Base-by-base conservation (phyloP, 2,888 invertebrate species). In the Eremobia ochroleuca region DNA sequence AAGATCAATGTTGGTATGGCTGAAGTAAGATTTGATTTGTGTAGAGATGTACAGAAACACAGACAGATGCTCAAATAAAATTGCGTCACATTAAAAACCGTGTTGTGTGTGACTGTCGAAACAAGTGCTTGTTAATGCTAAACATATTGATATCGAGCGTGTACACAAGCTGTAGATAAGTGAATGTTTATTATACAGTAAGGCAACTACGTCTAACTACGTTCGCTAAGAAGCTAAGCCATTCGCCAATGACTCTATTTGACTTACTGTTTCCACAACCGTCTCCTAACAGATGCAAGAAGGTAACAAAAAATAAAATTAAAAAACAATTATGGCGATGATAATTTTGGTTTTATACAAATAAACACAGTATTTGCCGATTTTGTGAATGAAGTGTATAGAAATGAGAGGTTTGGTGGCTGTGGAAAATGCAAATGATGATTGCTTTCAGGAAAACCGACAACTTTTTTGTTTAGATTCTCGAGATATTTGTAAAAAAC, bases 241-340 rank as follows among this genome's bases (percentile, higher is more conserved):
- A 95, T 92, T 94, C 95, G 94, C 94, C 94, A 95, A 95, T 94
- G 94, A 94, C 88, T 92, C 94, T 93, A 94, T 89, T 94, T 93
- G 93, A 97, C 97, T 97, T 97, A 97, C 97, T 97, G 97, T 96
- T 97, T 97, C 97, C 96, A 97, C 94, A 97, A 96, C 90, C 96
- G 96, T 97, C 97, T 96, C 96, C 97, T 97, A 97, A 96, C 96
- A 95, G 97, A 96, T 96, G 97, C 97, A 95, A 96, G 96, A 95
- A 95, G 93, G 94, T 95, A 96, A 96, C 94, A 95, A 94, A 96
- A 96, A 95, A 93, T 92, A 90, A 95, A 95, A 95, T 90, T 89
- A 90, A 90, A 90, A 95, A 95, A 94, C 94, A 94, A 94, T 93
- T 88, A 94, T 95, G 95, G 89, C 85, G 93, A 93, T 96, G 95